phyloP scores from a whole-genome alignment of 2,797 vertebrate species.

The Chrosomus eos region DNA sequence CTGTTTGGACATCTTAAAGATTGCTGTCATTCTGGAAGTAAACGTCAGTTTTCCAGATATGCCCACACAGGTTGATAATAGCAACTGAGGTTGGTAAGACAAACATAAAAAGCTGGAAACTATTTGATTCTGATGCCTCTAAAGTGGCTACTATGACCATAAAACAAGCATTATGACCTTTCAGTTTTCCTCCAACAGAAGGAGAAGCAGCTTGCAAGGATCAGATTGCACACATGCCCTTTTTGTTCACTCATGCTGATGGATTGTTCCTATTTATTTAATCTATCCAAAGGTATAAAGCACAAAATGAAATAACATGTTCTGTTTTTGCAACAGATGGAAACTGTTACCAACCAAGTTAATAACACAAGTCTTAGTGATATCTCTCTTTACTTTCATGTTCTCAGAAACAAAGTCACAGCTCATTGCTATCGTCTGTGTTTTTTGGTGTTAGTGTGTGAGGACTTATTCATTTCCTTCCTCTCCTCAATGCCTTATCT shows the following conservation, averaged over 20 bases:
- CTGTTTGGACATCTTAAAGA: background rate
- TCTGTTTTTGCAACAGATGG: background rate
- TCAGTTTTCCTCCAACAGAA: background rate
- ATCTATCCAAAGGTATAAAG: background rate
- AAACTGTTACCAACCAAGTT: background rate
- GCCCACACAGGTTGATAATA: background rate
- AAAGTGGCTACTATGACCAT: background rate
- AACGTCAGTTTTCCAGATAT: background rate
- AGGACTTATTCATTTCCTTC: slow-evolving; percentile 9
- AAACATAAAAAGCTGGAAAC: background rate
- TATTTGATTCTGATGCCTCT: background rate
- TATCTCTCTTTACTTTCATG: background rate
- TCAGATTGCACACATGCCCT: background rate
- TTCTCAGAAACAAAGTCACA: background rate
- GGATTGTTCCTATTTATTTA: background rate
- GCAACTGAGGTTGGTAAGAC: background rate
- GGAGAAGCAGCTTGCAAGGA: background rate
- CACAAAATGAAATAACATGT: slow-evolving; percentile 5
- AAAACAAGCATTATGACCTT: background rate
- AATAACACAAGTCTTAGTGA: background rate
- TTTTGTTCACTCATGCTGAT: background rate
- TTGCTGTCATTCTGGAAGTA: background rate
- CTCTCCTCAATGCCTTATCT: background rate
- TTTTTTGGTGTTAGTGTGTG: background rate
- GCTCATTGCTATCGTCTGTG: background rate